These are phyloP conservation scores for Microtus montanus DNA, from an alignment of 2,113 vertebrate genomes.

Conservation along the genomic window DNA sequence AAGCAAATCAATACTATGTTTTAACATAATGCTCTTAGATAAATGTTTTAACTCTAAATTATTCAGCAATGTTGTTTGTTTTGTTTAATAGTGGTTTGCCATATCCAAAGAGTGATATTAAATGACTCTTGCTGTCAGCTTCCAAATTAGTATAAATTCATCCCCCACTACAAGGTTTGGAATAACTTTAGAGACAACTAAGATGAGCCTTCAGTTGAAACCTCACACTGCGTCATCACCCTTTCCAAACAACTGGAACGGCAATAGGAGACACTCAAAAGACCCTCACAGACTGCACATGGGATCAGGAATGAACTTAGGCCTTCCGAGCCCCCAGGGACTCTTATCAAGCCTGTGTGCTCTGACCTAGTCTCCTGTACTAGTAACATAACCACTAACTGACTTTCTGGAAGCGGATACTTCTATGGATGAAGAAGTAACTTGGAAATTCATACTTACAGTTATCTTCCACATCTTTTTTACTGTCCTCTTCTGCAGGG, in stretches of 20 bases:
- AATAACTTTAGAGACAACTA: neutral
- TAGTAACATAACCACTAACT: neutral
- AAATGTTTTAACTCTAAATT: slow-evolving; percentile 26
- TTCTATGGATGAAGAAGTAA: neutral
- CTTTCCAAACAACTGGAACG: neutral
- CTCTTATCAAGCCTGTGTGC: neutral
- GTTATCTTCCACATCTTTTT: slow-evolving; percentile 98
- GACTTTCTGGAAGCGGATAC: neutral
- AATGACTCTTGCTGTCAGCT: neutral
- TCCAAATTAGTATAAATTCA: slow-evolving; percentile 19
- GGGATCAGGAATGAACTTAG: neutral
- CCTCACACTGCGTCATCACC: neutral
- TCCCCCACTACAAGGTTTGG: neutral
- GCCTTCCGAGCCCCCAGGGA: neutral
- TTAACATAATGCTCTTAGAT: slow-evolving; percentile 29
- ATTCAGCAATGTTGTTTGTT: neutral
- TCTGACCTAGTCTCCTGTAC: neutral
- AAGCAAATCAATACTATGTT: neutral
- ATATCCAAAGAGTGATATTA: neutral
- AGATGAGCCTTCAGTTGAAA: neutral
- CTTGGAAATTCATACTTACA: slow-evolving; percentile 88
- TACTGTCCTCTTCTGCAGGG: slow-evolving; percentile 95
- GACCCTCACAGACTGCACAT: neutral
- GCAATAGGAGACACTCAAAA: neutral
- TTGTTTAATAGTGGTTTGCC: neutral